Evolutionary conservation across 2,797 vertebrate species (phyloP), one percentile per base, ranked within the genome.

Genomic region (Notamacropus eugenii): DNA sequence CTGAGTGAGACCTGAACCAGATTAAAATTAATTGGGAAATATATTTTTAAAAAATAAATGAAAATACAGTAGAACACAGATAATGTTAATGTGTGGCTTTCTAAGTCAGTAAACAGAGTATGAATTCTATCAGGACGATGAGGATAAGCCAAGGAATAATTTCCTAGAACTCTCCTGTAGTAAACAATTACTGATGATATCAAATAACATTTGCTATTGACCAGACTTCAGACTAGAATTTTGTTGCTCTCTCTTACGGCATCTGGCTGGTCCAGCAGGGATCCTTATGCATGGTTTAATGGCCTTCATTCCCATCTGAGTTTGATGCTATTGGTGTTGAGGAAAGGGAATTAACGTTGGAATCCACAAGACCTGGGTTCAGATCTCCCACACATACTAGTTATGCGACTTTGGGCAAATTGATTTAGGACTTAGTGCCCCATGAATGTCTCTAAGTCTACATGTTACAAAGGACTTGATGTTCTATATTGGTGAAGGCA

Each of bases 201-300:
- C 57, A 46, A 29, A 19, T 95, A 57, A 91, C 58, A 59, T 31
- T 92, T 94, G 97, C 94, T 97, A 93, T n/a, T 62, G 92, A 46
- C 82, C 94, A 46, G 93, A 90, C 98, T 91, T 97, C 91, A 90
- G 97, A 46, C 96, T 95, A 90, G 58, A 93, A 58, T 93, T 96
- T 96, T 96, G 94, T 90, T 95, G 97, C 67, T 56, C 96, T 97
- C 94, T 97, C 97, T 92, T 62, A 94, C 95, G 96, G 95, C 93
- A 87, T 87, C 58, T 91, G 56, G 56, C 87, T 87, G 96, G n/a
- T 8, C n/a, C 67, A 82, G 19, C n/a, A 82, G 67, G 6, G 19
- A 82, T 82, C 19, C 5, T 74, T 4, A 22, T 16, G 1, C 31
- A 31, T 62, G 31, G 31, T n/a, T 34, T n/a, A 67, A 67, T 67